These are phyloP conservation scores for Pelobates fuscus DNA, from an alignment of 2,113 vertebrate species.

Conservation along the genomic window DNA sequence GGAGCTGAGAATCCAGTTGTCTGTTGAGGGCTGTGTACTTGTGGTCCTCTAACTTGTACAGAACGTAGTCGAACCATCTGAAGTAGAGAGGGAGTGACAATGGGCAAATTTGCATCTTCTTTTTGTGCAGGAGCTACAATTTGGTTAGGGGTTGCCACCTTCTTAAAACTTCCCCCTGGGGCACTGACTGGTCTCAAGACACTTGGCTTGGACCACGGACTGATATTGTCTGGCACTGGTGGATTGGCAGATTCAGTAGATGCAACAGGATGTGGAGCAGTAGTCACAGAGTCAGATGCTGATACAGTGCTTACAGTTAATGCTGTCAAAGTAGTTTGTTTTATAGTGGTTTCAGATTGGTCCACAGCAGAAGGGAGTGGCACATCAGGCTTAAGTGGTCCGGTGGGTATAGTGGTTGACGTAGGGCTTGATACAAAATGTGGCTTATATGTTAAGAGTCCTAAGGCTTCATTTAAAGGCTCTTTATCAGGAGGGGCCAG, in stretches of 20 bases:
- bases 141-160: slow-evolving; percentile 71
- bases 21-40: slow-evolving; percentile 49
- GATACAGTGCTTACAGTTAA: slow-evolving; percentile 16
- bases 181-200: slow-evolving; percentile 53
- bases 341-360: background rate
- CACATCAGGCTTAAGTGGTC: background rate
- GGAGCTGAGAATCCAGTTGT: slow-evolving; percentile 62
- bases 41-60: slow-evolving; percentile 63
- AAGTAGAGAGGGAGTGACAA: slow-evolving; percentile 90
- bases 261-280: background rate
- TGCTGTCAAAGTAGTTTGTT: slow-evolving; percentile 14
- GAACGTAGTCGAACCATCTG: slow-evolving; percentile 93
- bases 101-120: slow-evolving; percentile 85
- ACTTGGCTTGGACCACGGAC: slow-evolving; percentile 52
- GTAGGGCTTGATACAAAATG: background rate
- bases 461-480: background rate
- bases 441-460: slow-evolving; percentile 1
- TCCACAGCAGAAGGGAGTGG: background rate
- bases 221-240: slow-evolving; percentile 2
- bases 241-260: slow-evolving; percentile 27
- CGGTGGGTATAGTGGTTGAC: background rate
- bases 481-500: background rate
- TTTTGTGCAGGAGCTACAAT: slow-evolving; percentile 65
- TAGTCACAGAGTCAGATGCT: background rate
- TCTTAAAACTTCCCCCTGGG: slow-evolving; percentile 56